Evolutionary conservation across 2,113 vertebrate genomes (phyloP).

Genomic region (Chamaetylas fuelleborni): DNA sequence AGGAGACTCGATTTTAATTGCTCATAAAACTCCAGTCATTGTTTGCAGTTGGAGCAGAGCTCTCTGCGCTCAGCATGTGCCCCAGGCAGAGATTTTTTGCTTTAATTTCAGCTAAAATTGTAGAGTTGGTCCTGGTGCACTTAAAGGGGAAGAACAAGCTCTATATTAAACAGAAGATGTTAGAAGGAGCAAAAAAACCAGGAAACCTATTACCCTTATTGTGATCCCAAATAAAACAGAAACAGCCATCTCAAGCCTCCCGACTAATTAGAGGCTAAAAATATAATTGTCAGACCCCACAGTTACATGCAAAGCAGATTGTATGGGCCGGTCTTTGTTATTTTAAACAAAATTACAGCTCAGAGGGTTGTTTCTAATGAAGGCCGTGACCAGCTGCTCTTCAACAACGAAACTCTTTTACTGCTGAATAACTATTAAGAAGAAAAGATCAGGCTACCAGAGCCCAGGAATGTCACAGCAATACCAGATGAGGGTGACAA

Average conservation of each 20-base stretch:
- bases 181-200: background rate
- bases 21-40: background rate
- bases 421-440: background rate
- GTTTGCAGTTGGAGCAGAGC: background rate
- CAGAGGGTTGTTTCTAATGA: background rate
- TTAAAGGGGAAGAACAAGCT: background rate
- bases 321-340: background rate
- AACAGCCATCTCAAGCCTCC: background rate
- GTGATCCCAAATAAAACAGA: conserved; percentile 1
- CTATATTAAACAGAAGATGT: background rate
- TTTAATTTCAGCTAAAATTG: background rate
- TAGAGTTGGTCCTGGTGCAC: background rate
- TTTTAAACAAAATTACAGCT: conserved; percentile 10
- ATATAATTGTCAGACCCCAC: background rate
- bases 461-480: background rate
- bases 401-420: background rate
- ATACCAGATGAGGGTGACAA: background rate
- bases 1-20: background rate
- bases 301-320: background rate
- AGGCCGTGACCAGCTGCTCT: background rate
- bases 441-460: background rate
- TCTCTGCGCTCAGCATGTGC: background rate
- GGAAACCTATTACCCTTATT: background rate
- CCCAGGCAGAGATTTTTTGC: background rate
- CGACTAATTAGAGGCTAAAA: conserved; percentile 25